Base-by-base conservation (phyloP, 2,797 vertebrate species). In the Lycodopsis pacificus region DNA sequence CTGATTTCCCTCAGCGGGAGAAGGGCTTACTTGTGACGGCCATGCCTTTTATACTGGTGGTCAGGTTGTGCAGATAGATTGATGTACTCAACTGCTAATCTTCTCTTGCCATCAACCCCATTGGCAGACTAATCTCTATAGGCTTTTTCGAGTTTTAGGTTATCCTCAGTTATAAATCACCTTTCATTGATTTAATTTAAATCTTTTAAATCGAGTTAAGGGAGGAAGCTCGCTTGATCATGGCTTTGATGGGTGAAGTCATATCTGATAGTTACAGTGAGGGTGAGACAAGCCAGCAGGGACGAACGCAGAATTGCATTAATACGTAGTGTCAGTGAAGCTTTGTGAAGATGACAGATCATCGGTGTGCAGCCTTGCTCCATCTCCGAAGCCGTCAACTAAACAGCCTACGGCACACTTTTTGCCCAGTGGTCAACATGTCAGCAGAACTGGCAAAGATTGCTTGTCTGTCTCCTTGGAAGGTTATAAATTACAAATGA, bases 1-100 rank as follows among this genome's bases (percentile, higher is more conserved):
- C 88, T 92, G 88, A 85, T 91, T 91, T 90, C 87, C 84, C 85
- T 85, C 82, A 88, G 74, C 32, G 10, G 79, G 83, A 86, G 73
- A 61, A 73, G 77, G 80, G 46, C 77, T 77, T 82, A 59, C 72
- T 70, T 86, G 63, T 77, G 81, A 80, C n/a, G 27, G 63, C 53
- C 65, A 46, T 73, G 66, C 57, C 77, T 85, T 87, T 90, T 58
- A 83, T 81, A 77, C 40, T 20, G 10, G 44, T 78, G 63, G 67
- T 80, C 71, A 79, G 73, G 73, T 80, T 80, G 70, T 77, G 56
- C 69, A 82, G 67, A 76, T 80, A 74, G 73, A 82, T 71, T 69
- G 54, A 82, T 88, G 62, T 64, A 58, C 63, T 89, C 64, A 63
- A 65, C 76, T 79, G 71, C 72, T 82, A 68, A 82, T 81, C 70